Percentiles rank a stretch among this genome's conserved stretches.
phyloP scores from a whole-genome alignment of 2,888 invertebrate genomes.

The Coremacera marginata region DNA sequence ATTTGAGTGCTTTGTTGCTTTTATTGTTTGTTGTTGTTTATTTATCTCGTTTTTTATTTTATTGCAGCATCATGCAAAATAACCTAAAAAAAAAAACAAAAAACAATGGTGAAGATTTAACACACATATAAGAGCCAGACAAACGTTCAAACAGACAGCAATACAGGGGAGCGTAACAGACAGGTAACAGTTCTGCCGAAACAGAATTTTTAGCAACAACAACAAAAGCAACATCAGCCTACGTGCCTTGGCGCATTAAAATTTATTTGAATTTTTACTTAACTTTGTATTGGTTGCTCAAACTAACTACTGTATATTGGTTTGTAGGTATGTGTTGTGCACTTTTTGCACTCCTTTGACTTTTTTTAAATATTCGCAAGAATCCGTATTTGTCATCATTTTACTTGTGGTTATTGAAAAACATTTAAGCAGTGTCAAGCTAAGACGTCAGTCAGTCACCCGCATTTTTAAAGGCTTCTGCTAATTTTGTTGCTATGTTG shows the following conservation, averaged over 20 bases:
- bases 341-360: background rate
- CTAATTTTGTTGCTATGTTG: background rate
- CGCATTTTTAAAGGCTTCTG: slow-evolving; percentile 16
- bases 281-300: background rate
- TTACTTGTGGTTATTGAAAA: background rate
- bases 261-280: too few species aligned
- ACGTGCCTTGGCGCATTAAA: too few species aligned
- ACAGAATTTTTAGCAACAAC: background rate
- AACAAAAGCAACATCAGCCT: background rate
- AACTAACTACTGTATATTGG: background rate
- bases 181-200: too few species aligned
- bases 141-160: background rate
- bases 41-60: background rate
- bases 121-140: background rate
- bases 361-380: background rate
- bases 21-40: background rate
- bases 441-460: slow-evolving; percentile 17
- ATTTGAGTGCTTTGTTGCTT: slow-evolving; percentile 30
- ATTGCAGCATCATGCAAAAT: background rate
- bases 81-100: background rate
- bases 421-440: background rate
- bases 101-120: background rate
- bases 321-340: too few species aligned
- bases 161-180: too few species aligned
- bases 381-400: background rate